A percentile compares a stretch with the other conserved stretches of the same genome.
phyloP scores from a whole-genome alignment of 2,888 invertebrate genomes.

The Anarsia innoxiella region DNA sequence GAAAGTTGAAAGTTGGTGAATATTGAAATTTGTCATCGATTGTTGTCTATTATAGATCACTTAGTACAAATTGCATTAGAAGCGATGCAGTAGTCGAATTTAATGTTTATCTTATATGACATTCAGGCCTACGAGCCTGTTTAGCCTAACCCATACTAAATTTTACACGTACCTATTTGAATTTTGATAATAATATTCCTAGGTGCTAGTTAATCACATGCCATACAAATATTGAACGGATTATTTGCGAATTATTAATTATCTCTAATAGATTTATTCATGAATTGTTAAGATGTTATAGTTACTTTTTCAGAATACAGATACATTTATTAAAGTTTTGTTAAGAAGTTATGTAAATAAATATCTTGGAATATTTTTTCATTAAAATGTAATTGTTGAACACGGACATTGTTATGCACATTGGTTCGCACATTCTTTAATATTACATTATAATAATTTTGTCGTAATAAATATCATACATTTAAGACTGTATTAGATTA shows the following conservation, averaged over 20 bases:
- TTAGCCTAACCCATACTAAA: conserved; percentile 3
- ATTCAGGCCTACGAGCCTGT: background rate
- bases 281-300: too few species aligned
- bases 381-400: background rate
- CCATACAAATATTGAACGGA: too few species aligned
- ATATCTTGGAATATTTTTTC: conserved; percentile 1
- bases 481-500: conserved; percentile 58
- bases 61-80: conserved; percentile 42
- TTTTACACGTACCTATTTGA: background rate
- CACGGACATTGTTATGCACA: conserved; percentile 34
- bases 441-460: conserved; percentile 29
- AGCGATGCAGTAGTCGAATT: conserved; percentile 11
- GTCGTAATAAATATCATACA: conserved; percentile 27
- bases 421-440: conserved; percentile 38
- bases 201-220: conserved; percentile 9
- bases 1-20: too few species aligned
- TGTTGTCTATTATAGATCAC: conserved; percentile 42
- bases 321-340: too few species aligned
- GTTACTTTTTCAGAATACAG: too few species aligned
- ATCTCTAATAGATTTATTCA: too few species aligned
- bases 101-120: conserved; percentile 4
- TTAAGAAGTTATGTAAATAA: too few species aligned
- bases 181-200: conserved; percentile 12
- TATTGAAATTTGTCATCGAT: too few species aligned
- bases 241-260: too few species aligned